Percentiles rank a stretch among this genome's conserved stretches.
These are phyloP conservation scores for Parus major DNA, from an alignment of 2,113 vertebrate species.

Conservation along the genomic window DNA sequence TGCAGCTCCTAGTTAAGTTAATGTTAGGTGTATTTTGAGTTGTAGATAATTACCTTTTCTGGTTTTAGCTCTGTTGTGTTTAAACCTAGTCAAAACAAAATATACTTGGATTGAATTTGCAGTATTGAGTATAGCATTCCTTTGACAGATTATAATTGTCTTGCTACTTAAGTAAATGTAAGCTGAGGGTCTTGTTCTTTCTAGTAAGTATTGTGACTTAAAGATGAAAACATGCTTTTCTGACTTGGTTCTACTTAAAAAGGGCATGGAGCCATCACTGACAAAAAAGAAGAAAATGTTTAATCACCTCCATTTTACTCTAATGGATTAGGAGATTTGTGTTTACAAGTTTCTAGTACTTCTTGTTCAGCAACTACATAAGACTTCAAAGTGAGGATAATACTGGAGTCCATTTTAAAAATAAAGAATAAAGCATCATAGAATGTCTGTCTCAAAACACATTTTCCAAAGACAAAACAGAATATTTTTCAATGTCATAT, in stretches of 20 bases:
- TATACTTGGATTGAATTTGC: not conserved
- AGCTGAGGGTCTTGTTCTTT: conserved; percentile 50
- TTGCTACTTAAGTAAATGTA: conserved; percentile 32
- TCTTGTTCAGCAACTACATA: conserved; percentile 16
- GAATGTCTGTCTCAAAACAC: not conserved
- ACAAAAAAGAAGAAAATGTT: conserved; percentile 41
- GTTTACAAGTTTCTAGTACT: conserved; percentile 33
- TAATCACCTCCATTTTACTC: conserved; percentile 38
- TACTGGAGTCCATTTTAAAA: not conserved
- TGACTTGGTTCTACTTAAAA: conserved; percentile 19
- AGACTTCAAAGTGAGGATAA: not conserved
- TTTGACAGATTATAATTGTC: conserved; percentile 51
- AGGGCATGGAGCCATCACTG: conserved; percentile 11
- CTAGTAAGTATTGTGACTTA: conserved; percentile 46
- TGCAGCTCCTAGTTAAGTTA: not conserved
- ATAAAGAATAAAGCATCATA: not conserved
- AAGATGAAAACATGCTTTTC: conserved; percentile 55
- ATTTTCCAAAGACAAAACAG: not conserved
- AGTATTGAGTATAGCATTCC: not conserved
- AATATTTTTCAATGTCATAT: not conserved
- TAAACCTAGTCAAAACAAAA: conserved; percentile 29
- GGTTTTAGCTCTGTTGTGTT: not conserved
- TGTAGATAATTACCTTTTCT: not conserved
- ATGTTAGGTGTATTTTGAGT: not conserved
- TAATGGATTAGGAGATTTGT: not conserved